phyloP scores from a whole-genome alignment of 2,888 invertebrate species.

The Fragum sueziense region DNA sequence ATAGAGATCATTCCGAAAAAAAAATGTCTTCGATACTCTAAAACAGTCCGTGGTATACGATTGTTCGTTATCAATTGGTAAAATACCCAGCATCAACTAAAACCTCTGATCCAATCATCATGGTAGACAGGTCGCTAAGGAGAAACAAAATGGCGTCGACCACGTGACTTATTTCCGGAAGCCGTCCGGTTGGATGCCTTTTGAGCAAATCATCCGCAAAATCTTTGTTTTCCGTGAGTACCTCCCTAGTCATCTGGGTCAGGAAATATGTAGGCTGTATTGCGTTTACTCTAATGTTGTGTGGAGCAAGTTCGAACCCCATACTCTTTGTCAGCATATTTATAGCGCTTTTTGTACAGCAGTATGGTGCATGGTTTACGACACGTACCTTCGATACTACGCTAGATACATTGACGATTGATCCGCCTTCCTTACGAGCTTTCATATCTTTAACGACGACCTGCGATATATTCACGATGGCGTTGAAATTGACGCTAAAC shows the following conservation, averaged over 20 bases:
- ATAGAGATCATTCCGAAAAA: no score
- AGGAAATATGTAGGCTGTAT: neutral
- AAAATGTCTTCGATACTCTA: no score
- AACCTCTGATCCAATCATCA: neutral
- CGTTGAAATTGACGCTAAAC: neutral
- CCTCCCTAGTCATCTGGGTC: neutral
- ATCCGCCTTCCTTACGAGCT: constrained; percentile 6
- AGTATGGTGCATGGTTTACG: neutral
- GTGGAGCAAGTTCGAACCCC: neutral
- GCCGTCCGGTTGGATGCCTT: neutral
- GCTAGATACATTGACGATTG: constrained; percentile 12
- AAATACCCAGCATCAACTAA: neutral
- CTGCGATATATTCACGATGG: constrained; percentile 12
- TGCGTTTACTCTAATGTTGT: constrained; percentile 12
- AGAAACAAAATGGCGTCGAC: neutral
- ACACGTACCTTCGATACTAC: neutral
- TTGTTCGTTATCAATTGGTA: no score
- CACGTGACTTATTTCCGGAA: neutral
- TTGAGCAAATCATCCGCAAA: neutral
- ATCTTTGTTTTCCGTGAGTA: neutral
- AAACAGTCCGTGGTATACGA: no score
- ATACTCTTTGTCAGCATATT: neutral
- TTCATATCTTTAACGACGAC: constrained; percentile 11
- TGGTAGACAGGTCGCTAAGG: constrained; percentile 1
- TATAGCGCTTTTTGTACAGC: neutral